These are phyloP conservation scores for Leptoclinus maculatus DNA, from an alignment of 2,797 vertebrate genomes.

Conservation along the genomic window DNA sequence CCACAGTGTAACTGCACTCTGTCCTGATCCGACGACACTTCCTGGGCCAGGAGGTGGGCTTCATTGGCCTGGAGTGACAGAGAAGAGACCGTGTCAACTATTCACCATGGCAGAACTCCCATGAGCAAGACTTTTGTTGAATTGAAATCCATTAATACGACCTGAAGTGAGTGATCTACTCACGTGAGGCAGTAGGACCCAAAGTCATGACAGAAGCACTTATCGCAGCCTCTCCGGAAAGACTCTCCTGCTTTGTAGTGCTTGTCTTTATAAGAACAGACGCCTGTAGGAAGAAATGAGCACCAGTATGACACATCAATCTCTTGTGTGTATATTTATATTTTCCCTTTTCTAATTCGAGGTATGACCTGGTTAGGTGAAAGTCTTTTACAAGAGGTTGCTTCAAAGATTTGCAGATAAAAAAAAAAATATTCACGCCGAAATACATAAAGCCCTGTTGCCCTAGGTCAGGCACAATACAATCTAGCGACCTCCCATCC, in stretches of 20 bases:
- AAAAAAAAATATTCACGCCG: not conserved
- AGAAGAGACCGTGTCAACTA: not conserved
- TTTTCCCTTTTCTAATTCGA: not conserved
- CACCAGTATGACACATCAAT: not conserved
- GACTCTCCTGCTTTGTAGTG: slow-evolving; percentile 74
- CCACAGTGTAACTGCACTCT: slow-evolving; percentile 68
- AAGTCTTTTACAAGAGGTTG: slow-evolving; percentile 14
- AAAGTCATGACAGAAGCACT: slow-evolving; percentile 75
- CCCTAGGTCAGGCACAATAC: slow-evolving; percentile 42
- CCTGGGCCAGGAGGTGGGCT: slow-evolving; percentile 78
- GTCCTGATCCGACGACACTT: slow-evolving; percentile 68
- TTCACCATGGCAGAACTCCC: not conserved
- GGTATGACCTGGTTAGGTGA: not conserved
- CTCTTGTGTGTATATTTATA: not conserved
- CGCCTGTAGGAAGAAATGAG: slow-evolving; percentile 52
- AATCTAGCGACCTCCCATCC: slow-evolving; percentile 30
- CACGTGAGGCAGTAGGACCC: slow-evolving; percentile 76
- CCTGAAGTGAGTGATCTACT: slow-evolving; percentile 48
- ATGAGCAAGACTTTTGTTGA: not conserved
- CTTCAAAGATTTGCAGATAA: slow-evolving; percentile 20
- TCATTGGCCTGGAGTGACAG: slow-evolving; percentile 63
- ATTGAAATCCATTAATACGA: slow-evolving; percentile 17
- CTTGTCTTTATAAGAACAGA: slow-evolving; percentile 71
- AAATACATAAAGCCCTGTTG: slow-evolving; percentile 24
- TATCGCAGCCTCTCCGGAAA: slow-evolving; percentile 78